Base-by-base conservation (phyloP, 2,888 invertebrate genomes). In the Eupithecia insigniata region DNA sequence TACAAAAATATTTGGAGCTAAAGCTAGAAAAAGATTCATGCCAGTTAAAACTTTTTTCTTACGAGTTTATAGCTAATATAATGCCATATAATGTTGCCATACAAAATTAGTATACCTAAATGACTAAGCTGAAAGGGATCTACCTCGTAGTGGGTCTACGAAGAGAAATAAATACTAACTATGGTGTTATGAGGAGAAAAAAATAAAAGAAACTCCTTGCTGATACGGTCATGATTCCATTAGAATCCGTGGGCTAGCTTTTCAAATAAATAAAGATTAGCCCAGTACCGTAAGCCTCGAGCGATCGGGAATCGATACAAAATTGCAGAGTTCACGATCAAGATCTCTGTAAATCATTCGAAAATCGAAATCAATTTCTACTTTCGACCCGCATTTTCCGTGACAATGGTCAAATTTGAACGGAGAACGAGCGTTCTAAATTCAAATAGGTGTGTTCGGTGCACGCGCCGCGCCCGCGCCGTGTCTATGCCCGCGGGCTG, bases 361-460 rank as follows among this genome's bases (percentile, higher is more conserved):
- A 67, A 76, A 76, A 77, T 71, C 70, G 68, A 76, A 78, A 78
- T 80, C 78, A 78, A 80, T 80, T 78, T 78, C 76, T 76, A 78
- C 75, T 75, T 79, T 78, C 74, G 77, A 78, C 70, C 74, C 72
- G 74, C 79, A 77, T 82, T 85, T 85, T 87, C 85, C 89, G 87
- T 87, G 90, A 89, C 89, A 89, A 86, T 85, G 84, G 85, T 88
- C 85, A 84, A 88, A 89, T 88, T 88, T 85, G 84, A 79, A 87
- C 87, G 83, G 81, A 78, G 81, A 79, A 81, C 84, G 79, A 81
- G 82, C 83, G 88, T 83, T 89, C 90, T 84, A 87, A 87, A 88
- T 90, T 87, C 82, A 78, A 84, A 82, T 82, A 82, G 83, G 87
- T 86, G 89, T 86, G 86, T 83, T 84, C 79, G 75, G 82, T 83